Base-by-base conservation (phyloP, 35 echinoderm and acorn worm genomes). In the Lytechinus pictus region DNA sequence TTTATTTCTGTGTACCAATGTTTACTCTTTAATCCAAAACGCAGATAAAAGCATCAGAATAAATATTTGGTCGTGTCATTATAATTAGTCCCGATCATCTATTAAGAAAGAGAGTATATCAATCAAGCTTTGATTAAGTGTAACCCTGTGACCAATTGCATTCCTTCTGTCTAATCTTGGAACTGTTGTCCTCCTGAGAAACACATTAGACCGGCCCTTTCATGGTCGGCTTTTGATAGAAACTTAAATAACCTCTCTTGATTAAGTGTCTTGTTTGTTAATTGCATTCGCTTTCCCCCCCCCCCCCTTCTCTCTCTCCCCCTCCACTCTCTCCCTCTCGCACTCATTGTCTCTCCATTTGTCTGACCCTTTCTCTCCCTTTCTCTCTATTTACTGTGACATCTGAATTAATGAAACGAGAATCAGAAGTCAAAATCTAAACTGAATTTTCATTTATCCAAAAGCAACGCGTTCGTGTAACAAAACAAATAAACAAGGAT, bases 61-160 rank as follows among this genome's bases (percentile, higher is more conserved):
- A 4, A 79, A 24, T 79, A n/a, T 7, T 24, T 79, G 66, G 3
- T 79, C n/a, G 19, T 79, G 66, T 79, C 21, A 24, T 79, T 79
- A n/a, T 79, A 27, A n/a, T n/a, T 24, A n/a, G 66, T 79, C 19
- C 66, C 66, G 66, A 79, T 79, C 19, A 79, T 79, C 66, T 79
- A 16, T n/a, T 79, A 79, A 79, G 19, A 16, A 79, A 79, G 66
- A 44, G 33, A 44, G 33, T 44, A 44, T 79, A 79, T 79, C 66
- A 79, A 79, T 79, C 66, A 24, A 79, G 66, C 21, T 79, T 79
- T 79, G 66, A 79, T 79, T 79, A 79, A 79, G 66, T 79, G 66
- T 79, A 14, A 79, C 66, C 19, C 19, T n/a, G 66, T 24, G 66
- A 79, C 66, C 66, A 79, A 79, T 79, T 24, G 14, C 14, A 71